These are phyloP conservation scores for Columba guinea DNA, from an alignment of 2,797 vertebrate genomes.

Conservation along the genomic window DNA sequence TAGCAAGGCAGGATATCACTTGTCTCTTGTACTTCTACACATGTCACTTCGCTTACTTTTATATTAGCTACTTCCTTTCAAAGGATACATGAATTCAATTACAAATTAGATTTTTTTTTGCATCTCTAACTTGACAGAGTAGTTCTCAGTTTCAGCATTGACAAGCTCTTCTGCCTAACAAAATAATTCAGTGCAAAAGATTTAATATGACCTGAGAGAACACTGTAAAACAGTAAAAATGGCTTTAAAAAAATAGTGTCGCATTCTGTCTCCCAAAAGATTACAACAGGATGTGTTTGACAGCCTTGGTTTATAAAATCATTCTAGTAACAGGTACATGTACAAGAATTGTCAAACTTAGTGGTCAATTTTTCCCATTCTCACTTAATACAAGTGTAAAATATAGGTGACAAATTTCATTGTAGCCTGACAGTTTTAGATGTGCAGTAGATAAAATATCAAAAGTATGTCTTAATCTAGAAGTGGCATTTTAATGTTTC, in stretches of 20 bases:
- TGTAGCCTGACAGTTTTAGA: constrained; percentile 17
- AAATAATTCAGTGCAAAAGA: not conserved
- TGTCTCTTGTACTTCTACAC: not conserved
- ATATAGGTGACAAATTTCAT: constrained; percentile 43
- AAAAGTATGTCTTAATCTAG: constrained; percentile 3
- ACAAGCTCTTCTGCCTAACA: not conserved
- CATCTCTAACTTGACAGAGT: not conserved
- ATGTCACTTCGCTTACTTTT: not conserved
- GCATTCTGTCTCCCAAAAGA: constrained; percentile 36
- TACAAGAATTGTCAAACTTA: constrained; percentile 36
- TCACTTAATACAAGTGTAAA: constrained; percentile 27
- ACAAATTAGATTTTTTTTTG: not conserved
- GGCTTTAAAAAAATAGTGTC: not conserved
- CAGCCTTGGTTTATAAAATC: constrained; percentile 38
- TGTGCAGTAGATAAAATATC: not conserved
- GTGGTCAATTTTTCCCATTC: constrained; percentile 33
- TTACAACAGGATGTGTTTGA: constrained; percentile 31
- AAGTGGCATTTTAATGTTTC: constrained; percentile 22
- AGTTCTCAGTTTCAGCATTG: not conserved
- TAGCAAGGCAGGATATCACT: not conserved
- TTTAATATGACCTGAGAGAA: not conserved
- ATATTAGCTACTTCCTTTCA: not conserved
- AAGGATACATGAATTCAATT: not conserved
- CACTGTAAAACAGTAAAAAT: constrained; percentile 23
- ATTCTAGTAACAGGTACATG: constrained; percentile 21